Percentiles rank a stretch among this genome's conserved stretches.
Conservation (phyloP, 2,888 invertebrate genomes). For the Dysmachus trigonus region DNA sequence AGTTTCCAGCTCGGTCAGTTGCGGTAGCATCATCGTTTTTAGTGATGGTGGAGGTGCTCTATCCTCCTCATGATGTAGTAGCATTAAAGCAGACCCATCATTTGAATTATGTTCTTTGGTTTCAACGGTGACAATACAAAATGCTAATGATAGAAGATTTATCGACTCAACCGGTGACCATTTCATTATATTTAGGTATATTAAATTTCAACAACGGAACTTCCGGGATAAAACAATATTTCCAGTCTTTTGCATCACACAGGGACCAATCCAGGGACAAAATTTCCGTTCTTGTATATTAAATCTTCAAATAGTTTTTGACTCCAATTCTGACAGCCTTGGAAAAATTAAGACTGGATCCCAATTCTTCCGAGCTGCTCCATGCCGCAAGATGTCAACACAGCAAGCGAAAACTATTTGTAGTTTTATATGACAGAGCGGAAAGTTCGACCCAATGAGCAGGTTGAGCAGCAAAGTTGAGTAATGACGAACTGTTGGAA, state of each 20-base stretch:
- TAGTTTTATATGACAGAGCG: too few species aligned
- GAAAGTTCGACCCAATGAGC: too few species aligned
- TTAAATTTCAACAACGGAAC: not conserved
- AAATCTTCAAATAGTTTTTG: too few species aligned
- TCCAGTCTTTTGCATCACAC: not conserved
- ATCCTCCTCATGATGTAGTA: not conserved
- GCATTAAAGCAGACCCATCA: not conserved
- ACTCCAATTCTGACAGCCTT: too few species aligned
- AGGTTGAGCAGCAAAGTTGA: too few species aligned
- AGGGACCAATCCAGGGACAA: too few species aligned
- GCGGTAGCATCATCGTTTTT: not conserved
- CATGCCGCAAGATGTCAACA: too few species aligned
- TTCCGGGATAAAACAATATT: not conserved
- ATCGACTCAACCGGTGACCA: not conserved
- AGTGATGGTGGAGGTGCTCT: not conserved
- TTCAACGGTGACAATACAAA: not conserved
- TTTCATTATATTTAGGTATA: not conserved
- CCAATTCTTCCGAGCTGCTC: too few species aligned
- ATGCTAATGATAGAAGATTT: not conserved
- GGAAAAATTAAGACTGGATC: too few species aligned
- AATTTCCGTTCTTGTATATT: too few species aligned
- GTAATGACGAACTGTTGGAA: too few species aligned
- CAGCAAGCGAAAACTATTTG: too few species aligned
- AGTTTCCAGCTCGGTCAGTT: not conserved
- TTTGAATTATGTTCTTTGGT: not conserved